These are phyloP conservation scores for Drosophila acutilabella DNA, from an alignment of 2,888 invertebrate species.

Conservation along the genomic window DNA sequence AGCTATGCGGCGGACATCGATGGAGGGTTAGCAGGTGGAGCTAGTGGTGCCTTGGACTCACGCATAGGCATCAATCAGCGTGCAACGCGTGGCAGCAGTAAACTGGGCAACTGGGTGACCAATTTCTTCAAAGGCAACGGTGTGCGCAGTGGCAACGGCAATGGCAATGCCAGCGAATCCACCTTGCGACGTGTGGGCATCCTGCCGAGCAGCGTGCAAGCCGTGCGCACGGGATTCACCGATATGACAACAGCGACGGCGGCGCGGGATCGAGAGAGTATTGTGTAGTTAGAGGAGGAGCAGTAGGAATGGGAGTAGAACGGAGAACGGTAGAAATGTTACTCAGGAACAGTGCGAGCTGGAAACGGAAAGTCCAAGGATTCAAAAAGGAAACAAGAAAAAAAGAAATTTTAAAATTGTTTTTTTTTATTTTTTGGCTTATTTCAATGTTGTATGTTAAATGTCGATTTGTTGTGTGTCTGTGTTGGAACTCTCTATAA, in stretches of 20 bases:
- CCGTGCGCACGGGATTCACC: slow-evolving; percentile 81
- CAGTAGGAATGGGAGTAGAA: neutral
- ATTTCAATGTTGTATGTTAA: slow-evolving; percentile 69
- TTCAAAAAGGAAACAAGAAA: slow-evolving; percentile 1
- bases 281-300: slow-evolving; percentile 76
- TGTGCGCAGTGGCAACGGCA: slow-evolving; percentile 86
- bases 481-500: slow-evolving; percentile 51
- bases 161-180: slow-evolving; percentile 84
- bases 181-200: slow-evolving; percentile 82
- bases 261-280: slow-evolving; percentile 84
- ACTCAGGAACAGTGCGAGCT: slow-evolving; percentile 79
- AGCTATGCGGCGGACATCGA: slow-evolving; percentile 82
- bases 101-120: slow-evolving; percentile 90
- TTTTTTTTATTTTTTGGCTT: slow-evolving; percentile 51
- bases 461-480: slow-evolving; percentile 52
- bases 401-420: slow-evolving; percentile 30
- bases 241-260: slow-evolving; percentile 80
- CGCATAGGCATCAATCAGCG: slow-evolving; percentile 43
- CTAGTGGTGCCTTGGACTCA: slow-evolving; percentile 4
- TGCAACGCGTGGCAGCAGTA: slow-evolving; percentile 42
- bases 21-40: slow-evolving; percentile 30
- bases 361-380: slow-evolving; percentile 59
- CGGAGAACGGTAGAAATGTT: slow-evolving; percentile 46
- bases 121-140: slow-evolving; percentile 91
- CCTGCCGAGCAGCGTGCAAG: slow-evolving; percentile 81